Evolutionary conservation across 2,797 vertebrate genomes (phyloP), one percentile per base, ranked within the genome.

Genomic region (Malurus leucopterus): DNA sequence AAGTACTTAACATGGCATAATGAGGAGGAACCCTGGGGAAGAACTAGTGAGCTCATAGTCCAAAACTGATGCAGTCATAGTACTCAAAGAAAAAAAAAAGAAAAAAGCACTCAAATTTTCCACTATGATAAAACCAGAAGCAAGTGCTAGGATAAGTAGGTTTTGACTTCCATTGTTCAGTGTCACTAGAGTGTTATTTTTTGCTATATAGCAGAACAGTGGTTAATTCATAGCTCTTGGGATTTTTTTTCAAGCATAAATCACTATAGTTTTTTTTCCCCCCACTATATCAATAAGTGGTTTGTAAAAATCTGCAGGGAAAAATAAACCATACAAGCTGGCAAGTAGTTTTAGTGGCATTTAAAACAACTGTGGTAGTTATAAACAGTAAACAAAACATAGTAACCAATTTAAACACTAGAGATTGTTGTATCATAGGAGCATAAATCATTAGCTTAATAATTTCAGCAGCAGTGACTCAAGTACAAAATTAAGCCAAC

Each of bases 61-160:
- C 95, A 94, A 96, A 96, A 96, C 95, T 89, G 86, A 95, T 92
- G 95, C 83, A 94, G 92, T 96, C 96, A 96, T 88, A 96, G 89
- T 76, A 83, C 81, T 97, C 92, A 95, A 95, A 95, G 96, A 96
- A 95, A 94, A 93, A 93, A 73, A 51, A 70, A 92, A 95, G 89
- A 96, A 96, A 94, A 95, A 93, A 72, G 8, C 30, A 93, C 91
- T 97, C 96, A 97, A 75, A 96, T 86, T 98, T 98, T 98, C 97
- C 97, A 96, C 93, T 96, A 97, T 96, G 96, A 98, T 97, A 97
- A 98, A 98, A 96, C 95, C 97, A 97, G 95, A 97, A 96, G 96
- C 89, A 93, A 96, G 89, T 65, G 57, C 75, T 92, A 96, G 94
- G 92, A 93, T 88, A 95, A 84, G 80, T 63, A 84, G 64, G 47